Conservation (phyloP, 2,113 vertebrate genomes). For the Brachyhypopomus occidentalis region DNA sequence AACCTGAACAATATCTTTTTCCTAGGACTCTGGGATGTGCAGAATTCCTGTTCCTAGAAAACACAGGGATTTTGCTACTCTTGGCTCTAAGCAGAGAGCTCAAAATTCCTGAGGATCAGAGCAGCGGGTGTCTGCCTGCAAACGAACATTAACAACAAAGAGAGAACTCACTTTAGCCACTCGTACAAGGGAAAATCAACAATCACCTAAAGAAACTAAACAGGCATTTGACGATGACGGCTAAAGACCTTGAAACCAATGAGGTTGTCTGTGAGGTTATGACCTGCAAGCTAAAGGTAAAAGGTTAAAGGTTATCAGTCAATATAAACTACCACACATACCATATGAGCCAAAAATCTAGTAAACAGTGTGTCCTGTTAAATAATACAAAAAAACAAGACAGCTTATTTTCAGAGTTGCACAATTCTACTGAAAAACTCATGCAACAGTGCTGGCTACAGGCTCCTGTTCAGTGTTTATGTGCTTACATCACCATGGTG, state of each 20-base stretch:
- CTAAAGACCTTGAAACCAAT: not conserved
- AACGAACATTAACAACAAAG: not conserved
- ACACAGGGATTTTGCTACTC: conserved; percentile 67
- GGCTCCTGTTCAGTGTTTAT: conserved; percentile 60
- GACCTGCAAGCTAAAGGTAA: conserved; percentile 11
- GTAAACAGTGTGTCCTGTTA: not conserved
- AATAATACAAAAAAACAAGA: not conserved
- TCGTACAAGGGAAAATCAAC: not conserved
- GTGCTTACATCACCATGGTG: conserved; percentile 64
- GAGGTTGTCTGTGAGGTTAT: not conserved
- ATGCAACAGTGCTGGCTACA: conserved; percentile 54
- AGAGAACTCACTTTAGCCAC: not conserved
- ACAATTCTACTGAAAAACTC: conserved; percentile 57
- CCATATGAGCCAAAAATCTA: not conserved
- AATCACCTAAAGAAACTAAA: too few species aligned
- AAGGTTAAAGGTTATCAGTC: not conserved
- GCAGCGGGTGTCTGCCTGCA: conserved; percentile 43
- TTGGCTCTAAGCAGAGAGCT: conserved; percentile 51
- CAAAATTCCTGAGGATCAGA: conserved; percentile 66
- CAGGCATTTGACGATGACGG: too few species aligned
- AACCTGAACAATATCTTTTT: conserved; percentile 21
- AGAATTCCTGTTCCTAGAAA: conserved; percentile 63
- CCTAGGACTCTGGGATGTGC: conserved; percentile 19
- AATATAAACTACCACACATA: not conserved
- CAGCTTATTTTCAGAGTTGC: conserved; percentile 20